phyloP scores from a whole-genome alignment of 2,888 invertebrate genomes.

The Blastobasis adustella region DNA sequence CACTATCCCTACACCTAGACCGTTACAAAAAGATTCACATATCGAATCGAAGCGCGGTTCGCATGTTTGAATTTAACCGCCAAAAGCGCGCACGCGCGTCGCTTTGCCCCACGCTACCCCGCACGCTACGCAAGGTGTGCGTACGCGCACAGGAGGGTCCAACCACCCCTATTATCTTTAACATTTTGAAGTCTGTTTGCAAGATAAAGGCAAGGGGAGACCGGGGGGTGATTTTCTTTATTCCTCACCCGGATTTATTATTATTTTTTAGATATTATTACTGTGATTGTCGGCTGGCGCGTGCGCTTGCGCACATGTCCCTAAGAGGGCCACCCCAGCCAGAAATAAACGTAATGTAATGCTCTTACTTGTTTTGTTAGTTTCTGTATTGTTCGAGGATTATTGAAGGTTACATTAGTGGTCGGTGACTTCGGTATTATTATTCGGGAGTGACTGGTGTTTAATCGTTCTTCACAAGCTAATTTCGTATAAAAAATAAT shows the following conservation, averaged over 20 bases:
- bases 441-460: constrained; percentile 15
- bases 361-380: constrained; percentile 60
- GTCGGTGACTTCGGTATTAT: constrained; percentile 36
- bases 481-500: neutral
- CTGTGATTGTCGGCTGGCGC: constrained; percentile 64
- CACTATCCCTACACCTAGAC: too few species aligned
- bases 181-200: constrained; percentile 71
- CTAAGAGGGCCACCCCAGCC: constrained; percentile 47
- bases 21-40: too few species aligned
- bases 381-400: constrained; percentile 56
- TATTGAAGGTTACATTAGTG: constrained; percentile 58
- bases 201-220: constrained; percentile 72
- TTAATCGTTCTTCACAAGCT: neutral
- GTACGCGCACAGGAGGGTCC: constrained; percentile 43
- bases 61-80: constrained; percentile 64
- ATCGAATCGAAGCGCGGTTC: constrained; percentile 15
- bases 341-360: constrained; percentile 47
- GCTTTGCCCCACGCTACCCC: constrained; percentile 44
- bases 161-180: constrained; percentile 72
- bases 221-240: constrained; percentile 72
- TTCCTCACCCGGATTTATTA: constrained; percentile 74
- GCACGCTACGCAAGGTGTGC: constrained; percentile 71
- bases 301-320: constrained; percentile 73
- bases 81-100: constrained; percentile 42
- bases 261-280: constrained; percentile 76